Evolutionary conservation across 1,140 invertebrate species (phyloP), one percentile per base, ranked within the genome.

Genomic region (Callitettix versicolor): DNA sequence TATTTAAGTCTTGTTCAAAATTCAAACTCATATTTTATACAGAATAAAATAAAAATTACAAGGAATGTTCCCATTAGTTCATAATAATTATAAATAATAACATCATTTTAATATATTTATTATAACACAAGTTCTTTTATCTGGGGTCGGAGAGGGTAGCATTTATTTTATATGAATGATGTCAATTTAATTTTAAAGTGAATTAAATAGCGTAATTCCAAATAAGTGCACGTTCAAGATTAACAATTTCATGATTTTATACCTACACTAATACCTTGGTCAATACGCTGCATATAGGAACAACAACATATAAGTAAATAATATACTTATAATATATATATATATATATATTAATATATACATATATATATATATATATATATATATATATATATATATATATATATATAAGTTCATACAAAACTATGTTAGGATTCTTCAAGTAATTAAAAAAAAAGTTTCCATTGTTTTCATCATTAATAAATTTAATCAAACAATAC

Each of bases 361-460:
- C 18, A n/a, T n/a, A n/a, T n/a, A n/a, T n/a, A n/a, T n/a, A 46
- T 43, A 43, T 11, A 14, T 18, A 22, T 42, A 22, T 17, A 14
- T 15, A 20, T 53, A 47, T 42, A 55, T 40, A 36, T 26, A 22
- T 36, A 36, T 36, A 36, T 36, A 36, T 9, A n/a, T 36, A 36
- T 36, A 18, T 44, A 6, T 20, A 18, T 54, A 44, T 5, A 46
- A 6, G 4, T 14, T 18, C 14, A 5, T 26, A 7, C 11, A 26
- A 20, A 24, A 11, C 17, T 18, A 48, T 17, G 53, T 15, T 18
- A 58, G 46, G 36, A 33, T 56, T 7, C 55, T 55, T 49, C 46
- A 30, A 24, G 46, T 33, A 40, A n/a, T 40, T 49, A 53, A 17
- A 17, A n/a, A n/a, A n/a, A n/a, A n/a, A n/a, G n/a, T n/a, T n/a